Conservation (phyloP, 1,140 invertebrate genomes). For the Bombus breviceps region DNA sequence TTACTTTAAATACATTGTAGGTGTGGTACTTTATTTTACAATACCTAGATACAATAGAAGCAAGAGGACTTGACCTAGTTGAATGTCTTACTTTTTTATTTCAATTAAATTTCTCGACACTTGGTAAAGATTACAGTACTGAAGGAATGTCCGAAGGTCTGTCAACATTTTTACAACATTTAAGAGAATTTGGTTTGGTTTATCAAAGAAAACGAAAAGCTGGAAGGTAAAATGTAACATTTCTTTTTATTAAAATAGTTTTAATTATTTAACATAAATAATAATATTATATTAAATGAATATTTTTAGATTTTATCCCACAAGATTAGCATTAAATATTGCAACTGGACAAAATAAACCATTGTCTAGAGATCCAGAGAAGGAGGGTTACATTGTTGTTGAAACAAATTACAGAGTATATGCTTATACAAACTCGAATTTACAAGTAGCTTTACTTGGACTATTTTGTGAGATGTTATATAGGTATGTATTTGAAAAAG, state of each 20-base stretch:
- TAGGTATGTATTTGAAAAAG: constrained; percentile 83
- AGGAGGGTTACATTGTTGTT: constrained; percentile 94
- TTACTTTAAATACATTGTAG: constrained; percentile 67
- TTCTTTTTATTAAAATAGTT: constrained; percentile 5
- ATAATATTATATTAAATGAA: constrained; percentile 22
- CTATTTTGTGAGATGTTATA: constrained; percentile 96
- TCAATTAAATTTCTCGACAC: constrained; percentile 97
- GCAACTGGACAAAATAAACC: constrained; percentile 87
- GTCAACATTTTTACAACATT: constrained; percentile 95
- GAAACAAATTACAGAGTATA: constrained; percentile 99
- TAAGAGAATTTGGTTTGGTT: constrained; percentile 98
- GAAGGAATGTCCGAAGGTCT: constrained; percentile 95
- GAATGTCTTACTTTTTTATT: constrained; percentile 97
- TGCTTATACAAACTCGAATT: constrained; percentile 96
- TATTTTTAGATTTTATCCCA: constrained; percentile 92
- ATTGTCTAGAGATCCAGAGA: constrained; percentile 80
- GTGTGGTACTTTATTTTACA: constrained; percentile 99
- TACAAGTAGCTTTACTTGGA: constrained; percentile 95
- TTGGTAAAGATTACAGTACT: constrained; percentile 98
- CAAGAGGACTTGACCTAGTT: constrained; percentile 91
- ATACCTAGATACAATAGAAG: constrained; percentile 96
- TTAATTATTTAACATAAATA: constrained; percentile 16
- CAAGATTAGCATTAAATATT: constrained; percentile 95
- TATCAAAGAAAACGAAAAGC: constrained; percentile 93
- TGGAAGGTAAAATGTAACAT: constrained; percentile 74